Conservation (phyloP, 2,113 vertebrate species). For the Myodes glareolus region DNA sequence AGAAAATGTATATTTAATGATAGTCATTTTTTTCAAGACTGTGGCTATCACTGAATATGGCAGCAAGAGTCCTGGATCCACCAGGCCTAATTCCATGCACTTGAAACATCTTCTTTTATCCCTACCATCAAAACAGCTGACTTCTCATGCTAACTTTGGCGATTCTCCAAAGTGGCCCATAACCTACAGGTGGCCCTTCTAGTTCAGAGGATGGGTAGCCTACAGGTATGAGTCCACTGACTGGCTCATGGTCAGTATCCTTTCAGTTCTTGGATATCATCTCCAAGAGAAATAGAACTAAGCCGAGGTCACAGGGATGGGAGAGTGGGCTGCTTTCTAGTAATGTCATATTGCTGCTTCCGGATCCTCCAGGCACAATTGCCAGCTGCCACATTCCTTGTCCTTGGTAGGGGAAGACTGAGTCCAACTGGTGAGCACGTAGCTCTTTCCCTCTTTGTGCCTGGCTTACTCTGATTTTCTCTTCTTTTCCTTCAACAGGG, state of each 20-base stretch:
- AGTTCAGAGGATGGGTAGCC: not conserved
- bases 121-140: not conserved
- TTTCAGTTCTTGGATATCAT: not conserved
- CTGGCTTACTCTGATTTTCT: accelerated
- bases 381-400: not conserved
- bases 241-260: not conserved
- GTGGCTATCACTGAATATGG: not conserved
- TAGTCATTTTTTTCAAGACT: not conserved
- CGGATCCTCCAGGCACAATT: not conserved
- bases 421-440: not conserved
- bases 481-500: slow-evolving; percentile 86
- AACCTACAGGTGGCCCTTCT: not conserved
- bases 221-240: not conserved
- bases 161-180: not conserved
- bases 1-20: not conserved
- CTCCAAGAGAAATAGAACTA: not conserved
- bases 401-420: accelerated
- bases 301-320: not conserved
- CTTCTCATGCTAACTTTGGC: not conserved
- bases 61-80: not conserved
- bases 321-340: not conserved
- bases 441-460: not conserved
- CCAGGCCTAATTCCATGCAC: not conserved
- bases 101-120: not conserved
- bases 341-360: not conserved